These are phyloP conservation scores for Eolophus roseicapilla DNA, from an alignment of 2,113 vertebrate genomes.

Conservation along the genomic window DNA sequence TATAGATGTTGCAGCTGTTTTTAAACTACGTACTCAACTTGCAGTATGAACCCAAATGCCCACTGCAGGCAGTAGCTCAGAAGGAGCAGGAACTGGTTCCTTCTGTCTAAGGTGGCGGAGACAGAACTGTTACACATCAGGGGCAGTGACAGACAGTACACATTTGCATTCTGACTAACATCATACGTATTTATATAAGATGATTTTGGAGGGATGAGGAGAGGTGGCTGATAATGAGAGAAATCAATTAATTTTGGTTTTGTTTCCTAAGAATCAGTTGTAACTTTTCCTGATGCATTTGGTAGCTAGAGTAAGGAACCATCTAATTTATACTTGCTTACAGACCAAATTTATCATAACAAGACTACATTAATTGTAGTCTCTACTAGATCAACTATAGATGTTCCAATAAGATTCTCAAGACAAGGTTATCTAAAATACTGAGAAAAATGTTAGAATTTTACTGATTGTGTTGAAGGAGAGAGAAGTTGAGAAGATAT, in stretches of 20 bases:
- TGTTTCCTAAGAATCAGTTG: not conserved
- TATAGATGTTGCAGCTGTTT: not conserved
- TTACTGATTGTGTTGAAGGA: not conserved
- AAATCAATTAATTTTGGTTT: not conserved
- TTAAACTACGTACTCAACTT: not conserved
- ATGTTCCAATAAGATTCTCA: not conserved
- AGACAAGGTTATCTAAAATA: not conserved
- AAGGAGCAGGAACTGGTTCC: not conserved
- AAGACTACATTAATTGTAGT: not conserved
- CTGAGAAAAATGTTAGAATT: not conserved
- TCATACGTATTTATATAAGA: not conserved
- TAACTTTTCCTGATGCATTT: not conserved
- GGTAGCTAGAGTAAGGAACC: not conserved
- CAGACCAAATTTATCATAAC: not conserved
- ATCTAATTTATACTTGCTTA: not conserved
- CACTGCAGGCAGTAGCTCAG: not conserved
- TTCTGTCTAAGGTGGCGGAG: not conserved
- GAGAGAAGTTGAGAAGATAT: not conserved
- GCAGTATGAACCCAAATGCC: rapidly evolving
- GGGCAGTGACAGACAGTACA: not conserved
- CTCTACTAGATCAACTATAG: not conserved
- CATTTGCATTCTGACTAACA: not conserved
- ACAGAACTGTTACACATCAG: not conserved
- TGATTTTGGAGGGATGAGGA: not conserved
- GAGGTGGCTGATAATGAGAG: not conserved